Conservation (phyloP, 2,888 invertebrate species). For the Aphodius sticticus region DNA sequence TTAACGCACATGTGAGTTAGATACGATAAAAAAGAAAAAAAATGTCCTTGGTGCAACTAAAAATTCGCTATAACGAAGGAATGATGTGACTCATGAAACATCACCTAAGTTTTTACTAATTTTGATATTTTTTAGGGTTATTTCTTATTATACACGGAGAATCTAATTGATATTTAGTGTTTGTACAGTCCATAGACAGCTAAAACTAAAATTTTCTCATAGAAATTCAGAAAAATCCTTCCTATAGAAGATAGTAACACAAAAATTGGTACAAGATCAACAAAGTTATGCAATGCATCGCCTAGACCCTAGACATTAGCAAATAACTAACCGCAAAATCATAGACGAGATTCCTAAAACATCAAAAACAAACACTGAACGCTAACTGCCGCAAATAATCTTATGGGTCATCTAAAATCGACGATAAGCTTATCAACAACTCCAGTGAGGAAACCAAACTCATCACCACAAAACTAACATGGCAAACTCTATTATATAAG, state of each 20-base stretch:
- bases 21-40: neutral
- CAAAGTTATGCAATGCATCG: neutral
- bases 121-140: no score
- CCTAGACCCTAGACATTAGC: neutral
- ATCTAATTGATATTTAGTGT: no score
- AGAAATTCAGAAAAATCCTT: no score
- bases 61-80: neutral
- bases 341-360: neutral
- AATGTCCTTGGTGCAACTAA: neutral
- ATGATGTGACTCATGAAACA: no score
- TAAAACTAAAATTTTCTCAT: no score
- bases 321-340: neutral
- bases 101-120: no score
- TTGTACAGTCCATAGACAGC: no score
- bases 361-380: neutral
- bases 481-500: neutral
- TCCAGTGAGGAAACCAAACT: neutral
- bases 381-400: neutral
- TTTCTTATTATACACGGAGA: no score
- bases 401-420: slow-evolving; percentile 4
- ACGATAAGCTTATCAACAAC: neutral
- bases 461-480: neutral
- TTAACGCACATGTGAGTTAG: neutral
- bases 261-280: no score
- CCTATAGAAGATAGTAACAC: no score